phyloP scores from a whole-genome alignment of 2,888 invertebrate genomes.

The Hymenopus coronatus region DNA sequence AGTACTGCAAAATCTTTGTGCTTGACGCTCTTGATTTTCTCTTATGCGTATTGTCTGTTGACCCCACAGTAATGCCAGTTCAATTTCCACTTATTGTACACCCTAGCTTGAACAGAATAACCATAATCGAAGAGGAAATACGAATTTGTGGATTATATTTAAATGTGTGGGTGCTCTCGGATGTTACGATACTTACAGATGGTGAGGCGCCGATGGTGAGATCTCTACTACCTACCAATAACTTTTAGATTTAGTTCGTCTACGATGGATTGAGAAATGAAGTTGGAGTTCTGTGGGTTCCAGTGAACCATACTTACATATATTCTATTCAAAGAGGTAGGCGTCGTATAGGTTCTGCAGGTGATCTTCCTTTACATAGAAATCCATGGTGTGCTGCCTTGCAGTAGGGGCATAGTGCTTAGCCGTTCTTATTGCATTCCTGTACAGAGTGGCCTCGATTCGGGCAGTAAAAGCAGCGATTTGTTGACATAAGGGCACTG shows the following conservation, averaged over 20 bases:
- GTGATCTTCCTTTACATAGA: not conserved
- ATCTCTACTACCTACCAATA: not conserved
- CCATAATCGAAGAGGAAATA: no score
- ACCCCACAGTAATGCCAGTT: no score
- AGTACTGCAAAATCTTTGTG: not conserved
- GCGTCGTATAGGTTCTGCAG: not conserved
- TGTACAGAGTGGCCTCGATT: not conserved
- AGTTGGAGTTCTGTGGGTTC: not conserved
- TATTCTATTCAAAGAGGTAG: not conserved
- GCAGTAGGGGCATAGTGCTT: not conserved
- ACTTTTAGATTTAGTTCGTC: not conserved
- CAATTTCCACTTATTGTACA: no score
- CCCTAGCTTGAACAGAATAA: no score
- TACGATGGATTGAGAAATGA: not conserved
- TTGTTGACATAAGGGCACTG: not conserved
- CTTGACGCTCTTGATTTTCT: not conserved
- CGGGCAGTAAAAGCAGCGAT: not conserved
- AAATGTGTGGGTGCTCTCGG: not conserved
- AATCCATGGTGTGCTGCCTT: not conserved
- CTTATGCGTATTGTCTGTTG: not conserved
- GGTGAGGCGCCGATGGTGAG: not conserved
- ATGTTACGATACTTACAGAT: not conserved
- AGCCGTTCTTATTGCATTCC: not conserved
- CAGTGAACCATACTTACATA: no score
- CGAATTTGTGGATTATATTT: no score